Percentiles rank a stretch among this genome's conserved stretches.
Evolutionary conservation across 2,797 vertebrate genomes (phyloP).

Genomic region (Anguilla megastoma): DNA sequence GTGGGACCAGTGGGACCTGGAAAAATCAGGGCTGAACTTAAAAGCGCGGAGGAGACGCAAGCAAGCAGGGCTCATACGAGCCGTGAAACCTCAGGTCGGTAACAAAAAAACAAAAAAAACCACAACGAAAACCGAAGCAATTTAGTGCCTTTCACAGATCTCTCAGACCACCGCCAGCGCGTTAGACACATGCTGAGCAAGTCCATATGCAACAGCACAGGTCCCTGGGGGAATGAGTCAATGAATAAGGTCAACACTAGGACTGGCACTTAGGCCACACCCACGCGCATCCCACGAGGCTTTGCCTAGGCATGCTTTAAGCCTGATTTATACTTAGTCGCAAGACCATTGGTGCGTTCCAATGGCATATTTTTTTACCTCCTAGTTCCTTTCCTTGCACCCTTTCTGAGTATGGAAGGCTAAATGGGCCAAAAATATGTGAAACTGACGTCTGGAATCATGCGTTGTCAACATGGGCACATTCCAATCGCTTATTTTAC

Average conservation of each 20-base stretch:
- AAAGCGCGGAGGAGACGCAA: background rate
- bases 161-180: background rate
- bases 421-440: too few relatives aligned
- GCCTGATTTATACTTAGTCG: too few relatives aligned
- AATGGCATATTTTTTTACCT: too few relatives aligned
- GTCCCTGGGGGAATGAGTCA: background rate
- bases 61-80: background rate
- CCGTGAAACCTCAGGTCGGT: background rate
- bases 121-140: background rate
- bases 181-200: background rate
- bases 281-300: background rate
- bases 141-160: background rate
- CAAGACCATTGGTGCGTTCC: too few relatives aligned
- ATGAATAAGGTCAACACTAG: background rate
- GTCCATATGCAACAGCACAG: background rate
- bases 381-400: too few relatives aligned
- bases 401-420: too few relatives aligned
- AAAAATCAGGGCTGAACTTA: background rate
- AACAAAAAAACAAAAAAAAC: background rate
- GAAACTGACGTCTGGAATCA: too few relatives aligned
- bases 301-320: background rate
- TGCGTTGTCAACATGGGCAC: too few relatives aligned
- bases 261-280: background rate
- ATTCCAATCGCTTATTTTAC: too few relatives aligned
- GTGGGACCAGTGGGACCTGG: background rate